Evolutionary conservation across 1,140 invertebrate genomes (phyloP), one percentile per base, ranked within the genome.

Genomic region (Zaprionus gabonicus): DNA sequence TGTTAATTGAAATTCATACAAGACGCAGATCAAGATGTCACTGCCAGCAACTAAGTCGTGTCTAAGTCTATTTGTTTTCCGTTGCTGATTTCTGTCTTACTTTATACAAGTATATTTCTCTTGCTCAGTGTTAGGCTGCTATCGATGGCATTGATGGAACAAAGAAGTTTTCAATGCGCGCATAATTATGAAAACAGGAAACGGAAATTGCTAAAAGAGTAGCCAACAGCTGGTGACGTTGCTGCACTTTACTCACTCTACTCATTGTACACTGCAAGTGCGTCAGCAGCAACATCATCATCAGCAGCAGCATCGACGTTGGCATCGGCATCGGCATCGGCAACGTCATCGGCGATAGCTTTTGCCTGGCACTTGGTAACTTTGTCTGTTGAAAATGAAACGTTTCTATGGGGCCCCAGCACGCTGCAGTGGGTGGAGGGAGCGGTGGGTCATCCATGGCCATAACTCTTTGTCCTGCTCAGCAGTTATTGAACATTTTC

Each of bases 401-500:
- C 41, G 27, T 41, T 60, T 46, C 36, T 41, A 23, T 65, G 55
- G 66, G 58, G 58, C 34, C 28, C 72, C 27, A 56, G 27, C 27
- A 28, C 17, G 20, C 20, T 20, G n/a, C 31, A 28, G 57, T 49
- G 41, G 25, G 36, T 13, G 36, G 44, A 49, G 49, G 51, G 62
- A 56, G 3, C 46, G 28, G 28, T 41, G 46, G 60, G 62, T 34
- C 73, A 76, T 56, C 56, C 46, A 67, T 68, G 76, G 80, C 79
- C 79, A 85, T 91, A 90, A 90, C 85, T 90, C 86, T 82, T 90
- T 90, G 85, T 90, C 86, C 86, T 78, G 76, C 80, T 90, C 86
- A 85, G 86, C 81, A 90, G 85, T 90, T 90, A 91, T 90, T 91
- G 86, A 90, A 90, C 85, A 90, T 90, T 90, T 90, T 90, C 85